Percentiles rank a stretch among this genome's conserved stretches.
Evolutionary conservation across 2,113 vertebrate genomes (phyloP).

Genomic region (Gambusia affinis): DNA sequence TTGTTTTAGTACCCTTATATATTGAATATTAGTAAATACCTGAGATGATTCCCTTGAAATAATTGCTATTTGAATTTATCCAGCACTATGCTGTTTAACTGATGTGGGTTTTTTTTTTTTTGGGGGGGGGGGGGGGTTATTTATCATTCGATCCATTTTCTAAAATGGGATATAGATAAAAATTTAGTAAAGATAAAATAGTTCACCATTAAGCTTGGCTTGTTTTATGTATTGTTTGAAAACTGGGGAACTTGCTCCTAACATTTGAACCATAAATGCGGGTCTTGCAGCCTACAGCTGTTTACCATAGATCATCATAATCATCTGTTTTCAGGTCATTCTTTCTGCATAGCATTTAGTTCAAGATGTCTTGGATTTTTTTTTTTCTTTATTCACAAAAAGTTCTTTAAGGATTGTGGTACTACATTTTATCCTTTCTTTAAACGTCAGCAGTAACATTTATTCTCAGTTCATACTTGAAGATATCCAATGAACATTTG

Average conservation of each 20-base stretch:
- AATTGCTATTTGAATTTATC: background rate
- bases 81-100: conserved; percentile 24
- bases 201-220: background rate
- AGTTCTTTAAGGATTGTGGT: background rate
- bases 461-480: background rate
- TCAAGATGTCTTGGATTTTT: background rate
- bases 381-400: background rate
- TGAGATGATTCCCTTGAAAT: background rate
- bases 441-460: background rate
- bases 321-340: background rate
- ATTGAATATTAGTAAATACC: conserved; percentile 5
- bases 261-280: background rate
- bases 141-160: conserved; percentile 5
- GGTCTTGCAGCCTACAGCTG: background rate
- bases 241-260: background rate
- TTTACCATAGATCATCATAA: background rate
- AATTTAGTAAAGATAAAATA: background rate
- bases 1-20: conserved; percentile 20
- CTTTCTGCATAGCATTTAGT: too few relatives aligned
- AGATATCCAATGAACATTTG: background rate
- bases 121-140: too few relatives aligned
- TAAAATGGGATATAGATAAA: conserved; percentile 3
- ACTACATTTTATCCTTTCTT: background rate
- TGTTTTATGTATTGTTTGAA: background rate
- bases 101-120: conserved; percentile 25